These are phyloP conservation scores for Gephyroberyx darwinii DNA, from an alignment of 2,797 vertebrate species.

Conservation along the genomic window DNA sequence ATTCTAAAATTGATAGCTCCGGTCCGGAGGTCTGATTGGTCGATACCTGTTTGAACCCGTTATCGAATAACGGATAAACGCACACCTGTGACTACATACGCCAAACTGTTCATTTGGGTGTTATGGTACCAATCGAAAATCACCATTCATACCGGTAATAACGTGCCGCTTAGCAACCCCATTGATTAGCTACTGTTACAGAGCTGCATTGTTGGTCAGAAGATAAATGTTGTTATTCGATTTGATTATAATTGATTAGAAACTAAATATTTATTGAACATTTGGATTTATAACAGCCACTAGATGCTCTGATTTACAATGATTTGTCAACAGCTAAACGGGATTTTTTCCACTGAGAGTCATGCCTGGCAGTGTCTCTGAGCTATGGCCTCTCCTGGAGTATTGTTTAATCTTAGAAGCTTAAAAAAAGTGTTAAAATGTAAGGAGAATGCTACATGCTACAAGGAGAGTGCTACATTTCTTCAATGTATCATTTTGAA, in stretches of 20 bases:
- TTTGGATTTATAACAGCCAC: background rate
- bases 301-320: too few species aligned
- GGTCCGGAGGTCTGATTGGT: slow-evolving; percentile 36
- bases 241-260: slow-evolving; percentile 18
- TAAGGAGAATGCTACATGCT: too few species aligned
- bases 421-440: too few species aligned
- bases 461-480: too few species aligned
- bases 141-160: slow-evolving; percentile 63
- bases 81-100: slow-evolving; percentile 70
- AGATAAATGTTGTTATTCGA: background rate
- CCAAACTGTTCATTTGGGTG: slow-evolving; percentile 43
- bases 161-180: slow-evolving; percentile 61
- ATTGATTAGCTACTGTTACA: slow-evolving; percentile 50
- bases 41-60: slow-evolving; percentile 48
- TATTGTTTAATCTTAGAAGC: too few species aligned
- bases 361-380: too few species aligned
- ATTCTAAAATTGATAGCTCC: slow-evolving; percentile 12
- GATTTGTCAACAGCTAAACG: too few species aligned
- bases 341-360: too few species aligned
- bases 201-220: background rate
- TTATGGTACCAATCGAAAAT: slow-evolving; percentile 50
- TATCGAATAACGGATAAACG: slow-evolving; percentile 45
- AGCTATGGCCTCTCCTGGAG: too few species aligned
- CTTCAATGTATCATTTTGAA: too few species aligned
- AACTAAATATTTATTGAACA: slow-evolving; percentile 3